Percentiles rank a stretch among this genome's conserved stretches.
Conservation (phyloP, 2,113 vertebrate genomes). For the Emydura subglobosa region DNA sequence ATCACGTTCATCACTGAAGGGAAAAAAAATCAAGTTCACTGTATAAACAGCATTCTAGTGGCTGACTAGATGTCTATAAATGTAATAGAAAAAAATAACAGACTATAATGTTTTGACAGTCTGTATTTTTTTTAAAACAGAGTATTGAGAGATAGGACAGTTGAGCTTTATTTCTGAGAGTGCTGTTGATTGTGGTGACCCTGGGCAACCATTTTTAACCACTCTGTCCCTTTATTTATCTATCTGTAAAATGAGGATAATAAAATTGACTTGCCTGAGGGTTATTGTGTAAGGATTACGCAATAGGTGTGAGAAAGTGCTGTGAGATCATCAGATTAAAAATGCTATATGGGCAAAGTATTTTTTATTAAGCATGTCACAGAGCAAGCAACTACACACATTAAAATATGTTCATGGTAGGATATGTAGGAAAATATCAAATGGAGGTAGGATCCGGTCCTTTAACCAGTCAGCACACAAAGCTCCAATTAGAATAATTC, state of each 20-base stretch:
- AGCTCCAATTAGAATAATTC: background rate
- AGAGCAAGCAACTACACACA: background rate
- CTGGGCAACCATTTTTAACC: background rate
- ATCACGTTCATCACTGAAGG: no score
- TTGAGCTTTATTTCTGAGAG: background rate
- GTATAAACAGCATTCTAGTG: background rate
- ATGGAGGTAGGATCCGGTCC: no score
- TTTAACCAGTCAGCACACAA: background rate
- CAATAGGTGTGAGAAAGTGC: background rate
- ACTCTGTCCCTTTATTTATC: background rate
- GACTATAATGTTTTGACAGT: background rate
- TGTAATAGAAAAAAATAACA: fast-evolving
- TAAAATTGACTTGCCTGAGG: background rate
- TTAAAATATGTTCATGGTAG: background rate
- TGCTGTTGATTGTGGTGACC: background rate
- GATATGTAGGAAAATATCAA: background rate
- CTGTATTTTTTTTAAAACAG: background rate
- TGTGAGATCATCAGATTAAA: background rate
- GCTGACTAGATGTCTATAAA: fast-evolving
- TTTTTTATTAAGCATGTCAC: background rate
- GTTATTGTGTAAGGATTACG: background rate
- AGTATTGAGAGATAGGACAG: fast-evolving
- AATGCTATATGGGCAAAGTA: fast-evolving
- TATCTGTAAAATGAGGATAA: fast-evolving
- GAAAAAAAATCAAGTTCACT: fast-evolving